Evolutionary conservation across 2,888 invertebrate genomes (phyloP).

Genomic region (Harpalus rubripes): DNA sequence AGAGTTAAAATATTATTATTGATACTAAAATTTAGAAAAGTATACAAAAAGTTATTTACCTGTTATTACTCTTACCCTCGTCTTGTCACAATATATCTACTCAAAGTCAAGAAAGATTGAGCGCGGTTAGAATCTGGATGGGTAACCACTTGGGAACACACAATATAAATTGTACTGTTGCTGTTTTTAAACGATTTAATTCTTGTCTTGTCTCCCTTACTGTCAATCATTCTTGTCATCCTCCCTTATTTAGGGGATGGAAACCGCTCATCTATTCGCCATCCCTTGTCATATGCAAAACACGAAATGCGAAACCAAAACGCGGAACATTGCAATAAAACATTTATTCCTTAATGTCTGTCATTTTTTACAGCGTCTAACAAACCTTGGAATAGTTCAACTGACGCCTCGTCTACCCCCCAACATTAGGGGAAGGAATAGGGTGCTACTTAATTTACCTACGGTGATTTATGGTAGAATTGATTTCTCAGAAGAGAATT

Average conservation of each 20-base stretch:
- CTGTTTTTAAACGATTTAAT: background rate
- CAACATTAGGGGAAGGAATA: slow-evolving; percentile 8
- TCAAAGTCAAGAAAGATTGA: too few species aligned
- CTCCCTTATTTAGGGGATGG: background rate
- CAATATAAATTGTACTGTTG: background rate
- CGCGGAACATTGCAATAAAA: slow-evolving; percentile 51
- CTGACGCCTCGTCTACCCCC: slow-evolving; percentile 11
- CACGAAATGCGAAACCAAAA: slow-evolving; percentile 24
- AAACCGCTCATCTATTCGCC: slow-evolving; percentile 1
- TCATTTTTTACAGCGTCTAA: slow-evolving; percentile 56
- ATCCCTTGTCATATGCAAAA: slow-evolving; percentile 59
- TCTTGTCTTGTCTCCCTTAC: background rate
- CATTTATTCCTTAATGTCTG: slow-evolving; percentile 49
- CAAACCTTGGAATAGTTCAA: slow-evolving; percentile 51
- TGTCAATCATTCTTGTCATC: slow-evolving; percentile 7
- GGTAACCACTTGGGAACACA: too few species aligned
- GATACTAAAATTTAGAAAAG: too few species aligned
- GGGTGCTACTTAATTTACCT: slow-evolving; percentile 50
- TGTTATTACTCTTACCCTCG: too few species aligned
- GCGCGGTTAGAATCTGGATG: too few species aligned
- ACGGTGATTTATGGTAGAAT: slow-evolving; percentile 53
- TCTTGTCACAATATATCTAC: too few species aligned
- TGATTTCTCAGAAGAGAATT: slow-evolving; percentile 10
- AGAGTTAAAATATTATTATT: too few species aligned
- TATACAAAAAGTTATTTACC: too few species aligned